phyloP scores from a whole-genome alignment of 2,797 vertebrate genomes.

The Danio aesculapii region DNA sequence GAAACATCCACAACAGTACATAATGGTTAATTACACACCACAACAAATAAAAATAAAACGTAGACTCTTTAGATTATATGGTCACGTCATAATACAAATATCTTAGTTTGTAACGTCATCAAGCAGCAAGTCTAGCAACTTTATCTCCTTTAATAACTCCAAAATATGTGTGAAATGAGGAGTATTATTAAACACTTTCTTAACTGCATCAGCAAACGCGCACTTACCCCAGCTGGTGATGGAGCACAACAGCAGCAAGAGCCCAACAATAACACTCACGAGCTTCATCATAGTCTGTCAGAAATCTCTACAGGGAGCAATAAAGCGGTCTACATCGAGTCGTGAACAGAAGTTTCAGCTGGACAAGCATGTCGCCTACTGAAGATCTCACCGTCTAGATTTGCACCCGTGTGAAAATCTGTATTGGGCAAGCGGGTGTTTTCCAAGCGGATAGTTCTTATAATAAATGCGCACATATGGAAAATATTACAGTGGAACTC shows the following conservation, averaged over 20 bases:
- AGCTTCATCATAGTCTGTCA: slow-evolving; percentile 68
- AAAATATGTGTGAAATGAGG: too few species aligned
- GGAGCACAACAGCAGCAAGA: slow-evolving; percentile 63
- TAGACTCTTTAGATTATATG: too few species aligned
- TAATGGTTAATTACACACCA: too few species aligned
- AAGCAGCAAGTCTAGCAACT: too few species aligned
- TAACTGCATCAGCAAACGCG: neutral
- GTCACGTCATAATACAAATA: too few species aligned
- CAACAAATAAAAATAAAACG: too few species aligned
- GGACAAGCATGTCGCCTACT: slow-evolving; percentile 26
- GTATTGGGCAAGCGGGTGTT: slow-evolving; percentile 68
- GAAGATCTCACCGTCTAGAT: slow-evolving; percentile 17
- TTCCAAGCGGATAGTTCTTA: slow-evolving; percentile 63
- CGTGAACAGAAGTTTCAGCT: slow-evolving; percentile 1
- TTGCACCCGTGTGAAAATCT: slow-evolving; percentile 35
- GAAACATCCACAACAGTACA: too few species aligned
- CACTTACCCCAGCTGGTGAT: slow-evolving; percentile 73
- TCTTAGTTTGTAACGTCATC: too few species aligned
- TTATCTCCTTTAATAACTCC: too few species aligned
- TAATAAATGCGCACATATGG: slow-evolving; percentile 75
- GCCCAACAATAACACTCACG: slow-evolving; percentile 60
- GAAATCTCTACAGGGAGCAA: neutral
- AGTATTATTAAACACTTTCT: neutral
- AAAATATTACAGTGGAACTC: slow-evolving; percentile 75
- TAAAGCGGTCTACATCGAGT: neutral